These are phyloP conservation scores for Aproaerema taeniolella DNA, from an alignment of 2,888 invertebrate species.

Conservation along the genomic window DNA sequence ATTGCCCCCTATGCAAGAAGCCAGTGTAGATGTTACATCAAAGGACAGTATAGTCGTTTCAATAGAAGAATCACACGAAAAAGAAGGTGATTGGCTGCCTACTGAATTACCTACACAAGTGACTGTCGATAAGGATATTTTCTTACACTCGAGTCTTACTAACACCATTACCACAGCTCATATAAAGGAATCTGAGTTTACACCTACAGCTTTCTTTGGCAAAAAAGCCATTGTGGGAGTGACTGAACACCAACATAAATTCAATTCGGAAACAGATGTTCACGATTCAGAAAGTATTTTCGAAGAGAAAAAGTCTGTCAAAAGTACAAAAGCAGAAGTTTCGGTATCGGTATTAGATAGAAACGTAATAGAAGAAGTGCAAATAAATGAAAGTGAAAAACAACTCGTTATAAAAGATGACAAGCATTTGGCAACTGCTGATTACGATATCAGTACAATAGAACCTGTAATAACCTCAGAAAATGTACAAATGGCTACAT, in stretches of 20 bases:
- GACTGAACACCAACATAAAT: slow-evolving; percentile 78
- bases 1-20: slow-evolving; percentile 79
- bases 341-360: slow-evolving; percentile 77
- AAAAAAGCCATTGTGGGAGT: slow-evolving; percentile 79
- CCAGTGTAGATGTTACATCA: slow-evolving; percentile 76
- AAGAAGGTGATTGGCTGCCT: slow-evolving; percentile 75
- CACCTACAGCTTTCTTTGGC: slow-evolving; percentile 56
- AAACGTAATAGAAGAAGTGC: slow-evolving; percentile 72
- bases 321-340: slow-evolving; percentile 59
- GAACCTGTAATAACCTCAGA: slow-evolving; percentile 80
- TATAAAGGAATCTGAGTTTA: slow-evolving; percentile 79
- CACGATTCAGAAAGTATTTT: slow-evolving; percentile 79
- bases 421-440: slow-evolving; percentile 74
- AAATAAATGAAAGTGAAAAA: slow-evolving; percentile 83
- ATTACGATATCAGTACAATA: slow-evolving; percentile 73
- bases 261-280: slow-evolving; percentile 74
- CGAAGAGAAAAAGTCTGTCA: slow-evolving; percentile 51
- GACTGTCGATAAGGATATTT: slow-evolving; percentile 48
- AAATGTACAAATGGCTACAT: slow-evolving; percentile 57
- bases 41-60: slow-evolving; percentile 79
- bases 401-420: slow-evolving; percentile 68
- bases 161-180: slow-evolving; percentile 80
- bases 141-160: slow-evolving; percentile 72
- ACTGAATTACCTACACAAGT: slow-evolving; percentile 41
- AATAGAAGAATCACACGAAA: slow-evolving; percentile 79